Evolutionary conservation across 2,888 invertebrate genomes (phyloP).

Genomic region (Watsonalla binaria): DNA sequence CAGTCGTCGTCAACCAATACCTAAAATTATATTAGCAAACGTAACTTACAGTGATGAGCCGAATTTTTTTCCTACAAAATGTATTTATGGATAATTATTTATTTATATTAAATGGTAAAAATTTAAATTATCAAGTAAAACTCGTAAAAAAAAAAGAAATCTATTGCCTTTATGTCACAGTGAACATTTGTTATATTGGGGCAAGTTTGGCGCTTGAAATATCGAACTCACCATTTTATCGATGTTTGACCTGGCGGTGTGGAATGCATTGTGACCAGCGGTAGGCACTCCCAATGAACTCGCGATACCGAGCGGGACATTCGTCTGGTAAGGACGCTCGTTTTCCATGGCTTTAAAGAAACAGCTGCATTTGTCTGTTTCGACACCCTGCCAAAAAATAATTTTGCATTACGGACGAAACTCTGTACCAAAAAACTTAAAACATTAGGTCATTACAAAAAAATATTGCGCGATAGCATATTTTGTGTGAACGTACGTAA

Average conservation of each 20-base stretch:
- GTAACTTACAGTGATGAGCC: no score
- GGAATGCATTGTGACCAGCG: slow-evolving; percentile 47
- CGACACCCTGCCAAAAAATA: slow-evolving; percentile 38
- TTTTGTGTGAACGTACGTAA: slow-evolving; percentile 81
- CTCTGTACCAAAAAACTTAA: not conserved
- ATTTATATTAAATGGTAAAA: no score
- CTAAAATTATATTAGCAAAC: slow-evolving; percentile 27
- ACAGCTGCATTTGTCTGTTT: slow-evolving; percentile 38
- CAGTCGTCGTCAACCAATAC: slow-evolving; percentile 86
- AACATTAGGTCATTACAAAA: no score
- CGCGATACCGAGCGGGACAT: slow-evolving; percentile 22
- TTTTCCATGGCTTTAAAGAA: slow-evolving; percentile 51
- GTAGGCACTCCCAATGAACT: slow-evolving; percentile 33
- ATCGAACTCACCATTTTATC: slow-evolving; percentile 42
- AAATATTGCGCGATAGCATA: no score
- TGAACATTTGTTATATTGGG: no score
- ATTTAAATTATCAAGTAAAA: no score
- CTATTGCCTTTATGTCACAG: no score
- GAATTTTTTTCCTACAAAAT: no score
- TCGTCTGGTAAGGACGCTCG: slow-evolving; percentile 32
- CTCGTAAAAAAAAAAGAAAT: no score
- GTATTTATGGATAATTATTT: no score
- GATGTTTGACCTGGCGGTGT: slow-evolving; percentile 43
- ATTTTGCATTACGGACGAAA: no score
- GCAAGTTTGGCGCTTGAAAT: no score